Base-by-base conservation (phyloP, 2,888 invertebrate species). In the Agrochola macilenta region DNA sequence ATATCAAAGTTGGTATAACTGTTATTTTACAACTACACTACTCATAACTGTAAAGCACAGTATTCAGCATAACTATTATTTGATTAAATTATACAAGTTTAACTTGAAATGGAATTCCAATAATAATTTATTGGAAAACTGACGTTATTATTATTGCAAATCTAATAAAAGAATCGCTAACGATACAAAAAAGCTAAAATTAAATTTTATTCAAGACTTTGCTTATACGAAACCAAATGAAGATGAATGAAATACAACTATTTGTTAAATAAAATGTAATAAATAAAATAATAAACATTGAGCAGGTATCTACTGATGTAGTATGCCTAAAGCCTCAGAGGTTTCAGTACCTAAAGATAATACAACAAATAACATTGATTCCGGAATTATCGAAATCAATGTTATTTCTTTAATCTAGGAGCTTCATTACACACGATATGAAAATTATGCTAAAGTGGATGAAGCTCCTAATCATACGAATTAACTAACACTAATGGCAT, bases 401-500 rank as follows among this genome's bases (percentile, higher is more conserved):
- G 81, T 87, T 83, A 86, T 82, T 82, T 52, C 23, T 85, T 64
- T 73, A 78, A 75, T 79, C 17, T 73, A 79, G 70, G 65, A 81
- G 71, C 79, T 69, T 64, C 74, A 52, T 63, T 70, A 76, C 23
- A 83, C 46, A 78, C 77, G 49, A 79, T 74, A 84, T 69, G 77
- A 79, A 52, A 88, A 87, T 88, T 89, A 81, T 88, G 82, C 87
- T 88, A 87, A 87, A 83, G 79, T 83, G 54, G 78, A 79, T 76
- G 73, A 83, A 84, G 78, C 83, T 87, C 81, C 81, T 81, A 84
- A 83, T 85, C 69, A 82, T 84, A 79, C 82, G 77, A 88, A 89
- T 88, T 89, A 90, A 88, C 89, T 93, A 92, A 88, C 72, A 83
- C 95, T 96, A 96, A 95, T 95, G 96, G 96, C 96, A 96, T 96